These are phyloP conservation scores for Papilio gigon DNA, from an alignment of 2,888 invertebrate genomes.

Conservation along the genomic window DNA sequence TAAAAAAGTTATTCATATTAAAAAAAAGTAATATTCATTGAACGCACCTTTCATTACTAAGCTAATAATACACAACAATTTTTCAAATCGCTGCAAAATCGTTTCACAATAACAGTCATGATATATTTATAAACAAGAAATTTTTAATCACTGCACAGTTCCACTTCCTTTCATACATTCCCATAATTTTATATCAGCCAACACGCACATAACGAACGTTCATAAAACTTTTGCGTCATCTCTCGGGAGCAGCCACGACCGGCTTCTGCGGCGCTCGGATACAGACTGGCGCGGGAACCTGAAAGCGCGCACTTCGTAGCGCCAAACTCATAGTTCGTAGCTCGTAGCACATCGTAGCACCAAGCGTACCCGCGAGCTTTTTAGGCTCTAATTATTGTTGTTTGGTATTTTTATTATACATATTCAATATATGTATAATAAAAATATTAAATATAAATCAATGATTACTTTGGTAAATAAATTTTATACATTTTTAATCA, in stretches of 20 bases:
- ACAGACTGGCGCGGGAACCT: constrained; percentile 28
- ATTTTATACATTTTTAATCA: too few species aligned
- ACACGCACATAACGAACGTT: constrained; percentile 29
- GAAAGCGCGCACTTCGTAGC: constrained; percentile 11
- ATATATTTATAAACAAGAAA: constrained; percentile 49
- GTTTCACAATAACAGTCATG: constrained; percentile 48
- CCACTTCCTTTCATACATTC: constrained; percentile 44
- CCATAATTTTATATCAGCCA: constrained; percentile 21
- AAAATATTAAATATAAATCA: too few species aligned
- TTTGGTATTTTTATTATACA: constrained; percentile 11
- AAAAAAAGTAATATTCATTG: not conserved
- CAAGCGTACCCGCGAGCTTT: constrained; percentile 22
- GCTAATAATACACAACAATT: constrained; percentile 50
- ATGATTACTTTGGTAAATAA: too few species aligned
- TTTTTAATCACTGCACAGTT: constrained; percentile 55
- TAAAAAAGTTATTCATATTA: not conserved
- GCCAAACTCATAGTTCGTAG: not conserved
- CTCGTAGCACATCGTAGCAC: constrained; percentile 17
- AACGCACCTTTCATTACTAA: constrained; percentile 66
- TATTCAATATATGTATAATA: too few species aligned
- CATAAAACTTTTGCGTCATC: constrained; percentile 39
- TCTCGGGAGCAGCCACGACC: constrained; percentile 23
- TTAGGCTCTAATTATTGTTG: constrained; percentile 10
- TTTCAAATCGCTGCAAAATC: constrained; percentile 48
- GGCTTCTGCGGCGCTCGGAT: constrained; percentile 9